These are phyloP conservation scores for Phenganax stokvisi DNA, from an alignment of 92 coral and sea anemone species.

Conservation along the genomic window DNA sequence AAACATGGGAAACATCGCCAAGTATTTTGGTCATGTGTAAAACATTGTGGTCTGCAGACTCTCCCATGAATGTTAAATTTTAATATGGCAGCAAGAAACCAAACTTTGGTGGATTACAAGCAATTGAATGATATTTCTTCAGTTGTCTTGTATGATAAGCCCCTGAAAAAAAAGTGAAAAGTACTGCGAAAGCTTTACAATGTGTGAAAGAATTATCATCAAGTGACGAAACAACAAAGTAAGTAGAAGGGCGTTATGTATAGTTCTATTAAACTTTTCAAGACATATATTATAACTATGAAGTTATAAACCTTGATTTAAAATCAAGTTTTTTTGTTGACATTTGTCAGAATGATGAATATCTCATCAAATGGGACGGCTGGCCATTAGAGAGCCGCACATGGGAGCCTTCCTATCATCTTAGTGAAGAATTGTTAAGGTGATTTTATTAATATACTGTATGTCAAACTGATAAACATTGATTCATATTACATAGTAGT, in stretches of 20 bases:
- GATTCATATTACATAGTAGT: not conserved
- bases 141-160: not conserved
- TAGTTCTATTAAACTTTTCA: not conserved
- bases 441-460: not conserved
- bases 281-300: not conserved
- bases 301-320: not conserved
- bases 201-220: slow-evolving; percentile 13
- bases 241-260: not conserved
- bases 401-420: slow-evolving; percentile 27
- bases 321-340: not conserved
- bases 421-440: slow-evolving; percentile 29
- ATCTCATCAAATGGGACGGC: slow-evolving; percentile 13
- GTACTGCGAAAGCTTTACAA: not conserved
- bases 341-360: not conserved
- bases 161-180: not conserved
- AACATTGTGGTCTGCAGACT: too few species aligned
- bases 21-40: too few species aligned
- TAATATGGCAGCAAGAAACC: too few species aligned
- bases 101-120: too few species aligned
- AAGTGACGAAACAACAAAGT: slow-evolving; percentile 15
- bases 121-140: not conserved
- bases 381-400: slow-evolving; percentile 11
- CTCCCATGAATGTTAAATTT: too few species aligned
- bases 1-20: not conserved
- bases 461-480: not conserved